Evolutionary conservation across 2,113 vertebrate genomes (phyloP).

Genomic region (Alouatta palliata): DNA sequence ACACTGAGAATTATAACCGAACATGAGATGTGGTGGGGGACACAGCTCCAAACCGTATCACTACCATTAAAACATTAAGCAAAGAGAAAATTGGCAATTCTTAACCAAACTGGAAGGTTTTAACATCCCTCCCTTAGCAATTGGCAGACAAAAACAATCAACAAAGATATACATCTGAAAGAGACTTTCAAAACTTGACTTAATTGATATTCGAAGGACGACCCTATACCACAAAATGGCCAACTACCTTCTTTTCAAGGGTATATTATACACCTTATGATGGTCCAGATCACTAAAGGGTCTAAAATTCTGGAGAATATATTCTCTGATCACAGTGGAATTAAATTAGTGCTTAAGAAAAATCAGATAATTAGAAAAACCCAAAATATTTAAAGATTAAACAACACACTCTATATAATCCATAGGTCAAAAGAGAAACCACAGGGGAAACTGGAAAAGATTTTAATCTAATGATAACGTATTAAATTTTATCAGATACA

Average conservation of each 20-base stretch:
- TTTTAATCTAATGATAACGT: not conserved
- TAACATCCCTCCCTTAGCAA: not conserved
- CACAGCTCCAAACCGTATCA: too few relatives aligned
- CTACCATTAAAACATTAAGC: not conserved
- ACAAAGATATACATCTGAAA: not conserved
- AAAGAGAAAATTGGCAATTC: not conserved
- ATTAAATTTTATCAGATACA: not conserved
- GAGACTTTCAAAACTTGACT: not conserved
- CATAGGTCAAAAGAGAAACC: not conserved
- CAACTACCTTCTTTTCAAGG: not conserved
- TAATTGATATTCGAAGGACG: not conserved
- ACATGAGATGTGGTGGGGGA: too few relatives aligned
- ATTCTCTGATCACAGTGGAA: not conserved
- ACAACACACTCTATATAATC: not conserved
- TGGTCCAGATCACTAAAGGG: not conserved
- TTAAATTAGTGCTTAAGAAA: conserved; percentile 4
- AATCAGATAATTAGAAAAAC: not conserved
- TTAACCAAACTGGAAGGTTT: not conserved
- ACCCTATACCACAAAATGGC: not conserved
- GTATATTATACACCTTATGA: not conserved
- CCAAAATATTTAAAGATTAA: not conserved
- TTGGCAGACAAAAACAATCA: not conserved
- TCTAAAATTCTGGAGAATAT: not conserved
- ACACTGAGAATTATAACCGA: too few relatives aligned
- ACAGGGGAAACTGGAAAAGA: not conserved